Evolutionary conservation across 1,140 invertebrate species (phyloP).

Genomic region (Lepidurus apus): DNA sequence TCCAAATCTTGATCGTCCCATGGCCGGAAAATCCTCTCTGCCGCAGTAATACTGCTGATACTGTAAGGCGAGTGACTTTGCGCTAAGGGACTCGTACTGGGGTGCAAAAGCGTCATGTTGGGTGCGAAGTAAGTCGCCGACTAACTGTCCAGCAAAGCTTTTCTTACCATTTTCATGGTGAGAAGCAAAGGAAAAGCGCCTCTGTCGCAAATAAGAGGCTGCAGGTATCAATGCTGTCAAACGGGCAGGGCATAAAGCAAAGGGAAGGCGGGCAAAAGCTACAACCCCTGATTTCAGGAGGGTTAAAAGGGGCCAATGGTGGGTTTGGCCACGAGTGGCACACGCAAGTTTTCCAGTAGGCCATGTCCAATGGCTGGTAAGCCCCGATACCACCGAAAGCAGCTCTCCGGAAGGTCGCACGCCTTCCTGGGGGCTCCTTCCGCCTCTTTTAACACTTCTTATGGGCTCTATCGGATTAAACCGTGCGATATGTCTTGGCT

Average conservation of each 20-base stretch:
- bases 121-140: neutral
- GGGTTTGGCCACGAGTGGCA: slow-evolving; percentile 1
- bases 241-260: neutral
- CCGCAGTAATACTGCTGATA: neutral
- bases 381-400: neutral
- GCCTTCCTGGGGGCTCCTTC: neutral
- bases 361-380: slow-evolving; percentile 10
- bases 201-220: neutral
- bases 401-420: slow-evolving; percentile 1
- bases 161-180: slow-evolving; percentile 6
- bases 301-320: slow-evolving; percentile 18
- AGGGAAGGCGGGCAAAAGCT: neutral
- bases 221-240: slow-evolving; percentile 2
- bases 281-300: neutral
- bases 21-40: slow-evolving; percentile 5
- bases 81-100: neutral
- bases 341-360: neutral
- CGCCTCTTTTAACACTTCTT: neutral
- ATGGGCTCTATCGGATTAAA: too few relatives aligned
- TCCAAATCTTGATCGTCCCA: neutral
- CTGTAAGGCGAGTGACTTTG: neutral
- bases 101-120: slow-evolving; percentile 12
- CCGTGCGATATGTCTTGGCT: too few relatives aligned
- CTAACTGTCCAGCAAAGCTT: neutral
- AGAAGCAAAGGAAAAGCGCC: neutral